Evolutionary conservation across 2,888 invertebrate genomes (phyloP), one percentile per base, ranked within the genome.

Genomic region (Sphaerophoria taeniata): DNA sequence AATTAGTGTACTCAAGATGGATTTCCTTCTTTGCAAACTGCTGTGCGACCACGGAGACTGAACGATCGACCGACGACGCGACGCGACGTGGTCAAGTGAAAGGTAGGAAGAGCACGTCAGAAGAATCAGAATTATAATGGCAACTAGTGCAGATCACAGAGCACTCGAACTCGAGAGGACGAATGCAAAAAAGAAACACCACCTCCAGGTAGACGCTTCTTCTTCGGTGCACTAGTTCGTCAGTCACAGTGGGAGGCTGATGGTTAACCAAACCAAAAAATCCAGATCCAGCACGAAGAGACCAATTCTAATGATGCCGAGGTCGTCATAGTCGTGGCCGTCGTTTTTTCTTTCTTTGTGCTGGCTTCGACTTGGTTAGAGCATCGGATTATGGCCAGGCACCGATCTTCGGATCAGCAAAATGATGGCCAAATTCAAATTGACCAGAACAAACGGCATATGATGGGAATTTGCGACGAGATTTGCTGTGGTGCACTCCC

Each of bases 301-400:
- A 81, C 76, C 63, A 81, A 77, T 81, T 76, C 81, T 81, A 85
- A 81, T 85, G 85, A 85, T 85, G 73, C 73, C 76, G 85, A 85
- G 85, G 81, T 81, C 85, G 73, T 73, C 69, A 24, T 67, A 51
- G 51, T 72, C 65, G 12, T 75, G 31, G 47, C 12, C 36, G 70
- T 39, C 33, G 43, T 34, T 11, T 12, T 45, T 43, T 36, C 39
- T 56, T 39, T 39, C 43, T 33, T 12, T 24, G 53, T 31, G 12
- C 31, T 24, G 31, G 24, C 31, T 9, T 53, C 31, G 53, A 9
- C 6, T 6, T 16, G 16, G 4, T 5, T 12, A 43, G 6, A 7
- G 3, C 9, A 9, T 39, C 24, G 60, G 39, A 11, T 11, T 43
- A 6, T 39, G 11, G 14, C 36, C 6, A 0, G 14, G 49, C 55